Percentiles rank a stretch among this genome's conserved stretches.
Evolutionary conservation across 2,797 vertebrate genomes (phyloP).

Genomic region (Bovichtus variegatus): DNA sequence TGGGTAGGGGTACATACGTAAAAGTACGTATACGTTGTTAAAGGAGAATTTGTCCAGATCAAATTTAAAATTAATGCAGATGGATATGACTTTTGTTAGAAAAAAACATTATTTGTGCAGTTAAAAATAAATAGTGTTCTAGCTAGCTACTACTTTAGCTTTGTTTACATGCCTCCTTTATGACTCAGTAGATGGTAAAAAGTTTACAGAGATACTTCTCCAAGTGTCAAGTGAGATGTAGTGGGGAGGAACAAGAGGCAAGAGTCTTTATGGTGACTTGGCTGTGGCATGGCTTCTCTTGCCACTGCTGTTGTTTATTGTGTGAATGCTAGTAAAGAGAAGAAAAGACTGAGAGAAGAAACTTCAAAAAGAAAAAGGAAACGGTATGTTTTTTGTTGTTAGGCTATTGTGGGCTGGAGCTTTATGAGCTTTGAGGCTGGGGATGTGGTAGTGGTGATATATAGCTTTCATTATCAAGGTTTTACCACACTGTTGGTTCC

Average conservation of each 20-base stretch:
- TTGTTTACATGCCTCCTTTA: not conserved
- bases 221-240: conserved; percentile 16
- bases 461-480: conserved; percentile 77
- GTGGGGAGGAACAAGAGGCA: not conserved
- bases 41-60: no score
- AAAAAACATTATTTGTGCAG: not conserved
- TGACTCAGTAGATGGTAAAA: not conserved
- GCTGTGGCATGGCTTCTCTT: conserved; percentile 32
- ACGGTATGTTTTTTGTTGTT: conserved; percentile 53
- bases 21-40: no score
- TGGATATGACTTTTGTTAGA: no score
- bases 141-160: not conserved
- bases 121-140: not conserved
- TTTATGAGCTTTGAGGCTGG: conserved; percentile 70
- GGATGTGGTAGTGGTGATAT: conserved; percentile 72
- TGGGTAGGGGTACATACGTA: no score
- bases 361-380: conserved; percentile 1
- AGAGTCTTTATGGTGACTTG: conserved; percentile 29
- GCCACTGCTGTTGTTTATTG: conserved; percentile 41
- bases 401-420: conserved; percentile 53
- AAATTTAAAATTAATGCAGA: no score
- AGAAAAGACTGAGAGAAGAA: not conserved
- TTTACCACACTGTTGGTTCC: conserved; percentile 56
- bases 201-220: not conserved
- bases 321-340: conserved; percentile 27